Conservation (phyloP, 2,797 vertebrate species). For the Hybognathus amarus region DNA sequence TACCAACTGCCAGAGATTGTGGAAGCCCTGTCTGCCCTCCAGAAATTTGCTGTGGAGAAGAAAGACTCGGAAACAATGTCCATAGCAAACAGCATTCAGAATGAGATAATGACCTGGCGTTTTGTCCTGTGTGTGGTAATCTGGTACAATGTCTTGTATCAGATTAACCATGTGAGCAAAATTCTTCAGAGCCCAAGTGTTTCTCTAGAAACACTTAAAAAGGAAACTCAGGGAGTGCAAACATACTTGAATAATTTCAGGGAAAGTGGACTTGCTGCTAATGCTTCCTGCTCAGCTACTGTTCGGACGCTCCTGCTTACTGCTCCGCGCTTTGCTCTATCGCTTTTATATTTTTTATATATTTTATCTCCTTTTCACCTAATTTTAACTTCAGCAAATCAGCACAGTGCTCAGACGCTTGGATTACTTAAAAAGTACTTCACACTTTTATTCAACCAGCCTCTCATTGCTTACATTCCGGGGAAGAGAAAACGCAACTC, state of each 20-base stretch:
- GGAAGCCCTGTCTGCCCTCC: conserved; percentile 44
- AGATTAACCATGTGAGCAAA: background rate
- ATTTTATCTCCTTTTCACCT: no score
- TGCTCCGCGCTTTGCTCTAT: no score
- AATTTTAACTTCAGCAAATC: no score
- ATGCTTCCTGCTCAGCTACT: no score
- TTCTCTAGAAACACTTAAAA: background rate
- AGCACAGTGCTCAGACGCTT: no score
- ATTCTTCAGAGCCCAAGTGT: background rate
- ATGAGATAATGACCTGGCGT: conserved; percentile 41
- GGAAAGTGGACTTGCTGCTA: background rate
- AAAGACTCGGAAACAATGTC: conserved; percentile 29
- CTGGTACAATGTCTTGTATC: conserved; percentile 45
- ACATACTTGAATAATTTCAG: background rate
- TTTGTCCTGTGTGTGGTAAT: conserved; percentile 48
- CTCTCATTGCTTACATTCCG: no score
- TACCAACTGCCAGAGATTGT: conserved; percentile 51
- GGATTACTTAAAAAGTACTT: no score
- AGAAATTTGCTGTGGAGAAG: conserved; percentile 24
- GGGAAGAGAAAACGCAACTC: no score
- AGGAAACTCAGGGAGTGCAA: background rate
- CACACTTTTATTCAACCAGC: no score
- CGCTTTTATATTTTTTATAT: no score
- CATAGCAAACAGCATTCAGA: conserved; percentile 38
- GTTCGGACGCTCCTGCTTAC: no score